phyloP scores from a whole-genome alignment of 2,797 vertebrate species.

The Helostoma temminkii region DNA sequence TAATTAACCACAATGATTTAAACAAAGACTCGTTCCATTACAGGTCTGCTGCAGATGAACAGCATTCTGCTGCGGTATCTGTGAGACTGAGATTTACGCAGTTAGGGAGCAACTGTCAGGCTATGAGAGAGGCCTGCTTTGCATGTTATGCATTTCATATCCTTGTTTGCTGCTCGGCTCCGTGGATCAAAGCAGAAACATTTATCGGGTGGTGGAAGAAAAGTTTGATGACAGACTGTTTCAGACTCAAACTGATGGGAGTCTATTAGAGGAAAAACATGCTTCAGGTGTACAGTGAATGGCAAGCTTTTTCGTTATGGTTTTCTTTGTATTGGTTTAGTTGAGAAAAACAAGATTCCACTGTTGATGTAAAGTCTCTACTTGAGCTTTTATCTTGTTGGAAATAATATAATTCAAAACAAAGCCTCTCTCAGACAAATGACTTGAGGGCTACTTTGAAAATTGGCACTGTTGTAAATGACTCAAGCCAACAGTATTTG shows the following conservation, averaged over 20 bases:
- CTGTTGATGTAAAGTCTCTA: constrained; percentile 27
- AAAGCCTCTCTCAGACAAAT: constrained; percentile 21
- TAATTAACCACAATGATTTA: constrained; percentile 85
- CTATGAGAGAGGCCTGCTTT: constrained; percentile 42
- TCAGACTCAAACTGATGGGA: constrained; percentile 26
- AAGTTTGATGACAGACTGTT: constrained; percentile 57
- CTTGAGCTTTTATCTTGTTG: constrained; percentile 31
- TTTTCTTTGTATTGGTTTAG: constrained; percentile 32
- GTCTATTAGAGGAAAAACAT: constrained; percentile 40
- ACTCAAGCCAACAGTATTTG: constrained; percentile 29
- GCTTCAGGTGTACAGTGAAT: constrained; percentile 30
- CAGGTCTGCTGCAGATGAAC: constrained; percentile 64
- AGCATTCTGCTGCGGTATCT: constrained; percentile 81
- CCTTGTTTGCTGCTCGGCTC: constrained; percentile 38
- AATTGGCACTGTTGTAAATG: constrained; percentile 31
- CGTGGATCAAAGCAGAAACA: constrained; percentile 58
- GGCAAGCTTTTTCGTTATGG: constrained; percentile 27
- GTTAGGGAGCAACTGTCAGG: constrained; percentile 48
- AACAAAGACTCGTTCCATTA: constrained; percentile 79
- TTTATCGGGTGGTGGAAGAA: constrained; percentile 58
- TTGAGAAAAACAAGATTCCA: constrained; percentile 30
- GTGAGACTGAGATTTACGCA: constrained; percentile 52
- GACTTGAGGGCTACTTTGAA: constrained; percentile 35
- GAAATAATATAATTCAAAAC: constrained; percentile 47
- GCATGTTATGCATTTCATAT: constrained; percentile 43